phyloP scores from a whole-genome alignment of 2,888 invertebrate genomes.

The Clepsis dumicolana region DNA sequence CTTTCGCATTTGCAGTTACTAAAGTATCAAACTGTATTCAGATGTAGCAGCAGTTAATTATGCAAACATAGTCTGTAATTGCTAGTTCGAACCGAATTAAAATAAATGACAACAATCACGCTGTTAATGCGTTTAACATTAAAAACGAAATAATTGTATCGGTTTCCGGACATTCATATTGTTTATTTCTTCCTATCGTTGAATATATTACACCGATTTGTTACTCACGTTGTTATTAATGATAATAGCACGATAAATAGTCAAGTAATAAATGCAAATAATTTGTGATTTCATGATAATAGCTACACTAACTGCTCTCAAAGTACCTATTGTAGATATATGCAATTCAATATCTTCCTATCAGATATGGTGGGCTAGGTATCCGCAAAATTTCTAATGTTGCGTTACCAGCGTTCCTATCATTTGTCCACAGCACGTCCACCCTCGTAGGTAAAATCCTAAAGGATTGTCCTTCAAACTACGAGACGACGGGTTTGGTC shows the following conservation, averaged over 20 bases:
- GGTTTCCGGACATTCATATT: constrained; percentile 6
- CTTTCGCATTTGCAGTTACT: neutral
- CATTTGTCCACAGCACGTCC: too few species aligned
- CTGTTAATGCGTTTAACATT: neutral
- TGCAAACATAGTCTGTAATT: neutral
- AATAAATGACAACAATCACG: constrained; percentile 2
- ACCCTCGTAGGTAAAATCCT: too few species aligned
- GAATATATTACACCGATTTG: constrained; percentile 1
- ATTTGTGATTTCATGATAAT: neutral
- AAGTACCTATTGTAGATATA: too few species aligned
- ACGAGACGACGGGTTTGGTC: too few species aligned
- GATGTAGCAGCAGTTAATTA: neutral
- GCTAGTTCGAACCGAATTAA: neutral
- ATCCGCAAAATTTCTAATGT: too few species aligned
- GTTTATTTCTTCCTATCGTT: constrained; percentile 10
- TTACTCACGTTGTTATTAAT: neutral
- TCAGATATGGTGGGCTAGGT: too few species aligned
- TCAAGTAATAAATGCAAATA: neutral
- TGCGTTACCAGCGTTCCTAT: too few species aligned
- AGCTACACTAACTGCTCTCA: too few species aligned
- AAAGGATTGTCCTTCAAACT: too few species aligned
- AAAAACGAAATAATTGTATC: neutral
- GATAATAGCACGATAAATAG: too few species aligned
- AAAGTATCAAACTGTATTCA: neutral
- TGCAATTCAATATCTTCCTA: too few species aligned